Conservation (phyloP, 2,888 invertebrate species). For the Dioctria linearis region DNA sequence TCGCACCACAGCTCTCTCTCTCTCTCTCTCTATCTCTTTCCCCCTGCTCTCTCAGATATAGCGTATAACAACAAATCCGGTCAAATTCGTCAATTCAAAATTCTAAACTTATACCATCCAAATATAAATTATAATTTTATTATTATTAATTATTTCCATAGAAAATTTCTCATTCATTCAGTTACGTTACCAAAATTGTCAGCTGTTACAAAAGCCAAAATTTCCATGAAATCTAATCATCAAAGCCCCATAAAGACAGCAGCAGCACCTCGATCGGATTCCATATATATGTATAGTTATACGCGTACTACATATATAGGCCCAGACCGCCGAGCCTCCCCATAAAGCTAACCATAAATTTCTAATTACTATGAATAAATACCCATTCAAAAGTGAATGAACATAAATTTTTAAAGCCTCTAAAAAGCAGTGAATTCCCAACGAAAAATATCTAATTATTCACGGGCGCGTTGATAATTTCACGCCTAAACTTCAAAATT, state of each 20-base stretch:
- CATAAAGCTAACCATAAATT: conserved; percentile 48
- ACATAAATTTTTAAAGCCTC: conserved; percentile 43
- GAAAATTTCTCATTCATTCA: background rate
- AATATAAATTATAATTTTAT: no score
- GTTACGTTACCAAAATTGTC: background rate
- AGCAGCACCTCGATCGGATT: background rate
- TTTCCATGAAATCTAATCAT: conserved; percentile 45
- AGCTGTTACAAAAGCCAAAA: conserved; percentile 6
- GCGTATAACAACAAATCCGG: no score
- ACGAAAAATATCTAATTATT: background rate
- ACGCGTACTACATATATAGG: conserved; percentile 2
- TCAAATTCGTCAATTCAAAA: no score
- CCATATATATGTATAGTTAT: background rate
- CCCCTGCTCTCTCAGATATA: no score
- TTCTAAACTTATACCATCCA: no score
- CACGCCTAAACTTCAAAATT: conserved; percentile 41
- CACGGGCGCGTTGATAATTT: conserved; percentile 28
- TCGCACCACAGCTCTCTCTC: no score
- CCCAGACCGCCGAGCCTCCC: background rate
- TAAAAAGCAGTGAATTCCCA: conserved; percentile 11
- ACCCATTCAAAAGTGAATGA: conserved; percentile 43
- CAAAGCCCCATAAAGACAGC: conserved; percentile 3
- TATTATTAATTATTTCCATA: no score
- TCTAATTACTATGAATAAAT: conserved; percentile 44
- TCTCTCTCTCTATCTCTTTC: no score